Base-by-base conservation (phyloP, 2,113 vertebrate species). In the Psophia crepitans region DNA sequence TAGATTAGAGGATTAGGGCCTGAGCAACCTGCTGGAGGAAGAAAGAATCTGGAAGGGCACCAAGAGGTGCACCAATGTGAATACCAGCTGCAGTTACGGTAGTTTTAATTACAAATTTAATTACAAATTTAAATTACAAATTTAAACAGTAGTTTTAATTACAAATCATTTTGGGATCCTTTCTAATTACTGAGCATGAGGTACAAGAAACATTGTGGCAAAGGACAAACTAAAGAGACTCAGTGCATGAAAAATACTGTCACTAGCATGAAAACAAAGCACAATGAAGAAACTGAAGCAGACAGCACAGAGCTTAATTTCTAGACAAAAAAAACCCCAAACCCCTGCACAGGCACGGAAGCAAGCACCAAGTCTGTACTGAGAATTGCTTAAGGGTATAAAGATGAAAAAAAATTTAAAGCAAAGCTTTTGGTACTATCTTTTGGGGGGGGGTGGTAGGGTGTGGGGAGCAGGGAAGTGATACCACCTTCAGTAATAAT, bases 401-500 rank as follows among this genome's bases (percentile, higher is more conserved):
- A 84, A 71, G 69, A 94, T 81, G 56, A 58, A 94, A 85, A 91
- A 91, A 87, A 54, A n/a, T n/a, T 1, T 3, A 93, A 69, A 65
- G 60, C 33, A 82, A 83, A 91, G 69, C 58, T 94, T 86, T 84
- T 79, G 48, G 81, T 93, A 76, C 57, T 81, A 14, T 93, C 73
- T 91, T n/a, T n/a, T n/a, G n/a, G n/a, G n/a, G n/a, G n/a, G n/a
- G n/a, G n/a, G n/a, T n/a, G n/a, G n/a, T n/a, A n/a, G n/a, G n/a
- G n/a, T n/a, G n/a, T n/a, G n/a, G n/a, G n/a, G n/a, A n/a, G n/a
- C n/a, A n/a, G n/a, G n/a, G n/a, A n/a, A 28, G 44, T 54, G 57
- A 91, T 91, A 71, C 53, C 91, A 84, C 69, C 87, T 91, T 89
- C 81, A 95, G 84, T 81, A 94, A 82, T 85, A 85, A 82, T 57